Evolutionary conservation across 2,113 vertebrate species (phyloP), one percentile per base, ranked within the genome.

Genomic region (Colaptes auratus): DNA sequence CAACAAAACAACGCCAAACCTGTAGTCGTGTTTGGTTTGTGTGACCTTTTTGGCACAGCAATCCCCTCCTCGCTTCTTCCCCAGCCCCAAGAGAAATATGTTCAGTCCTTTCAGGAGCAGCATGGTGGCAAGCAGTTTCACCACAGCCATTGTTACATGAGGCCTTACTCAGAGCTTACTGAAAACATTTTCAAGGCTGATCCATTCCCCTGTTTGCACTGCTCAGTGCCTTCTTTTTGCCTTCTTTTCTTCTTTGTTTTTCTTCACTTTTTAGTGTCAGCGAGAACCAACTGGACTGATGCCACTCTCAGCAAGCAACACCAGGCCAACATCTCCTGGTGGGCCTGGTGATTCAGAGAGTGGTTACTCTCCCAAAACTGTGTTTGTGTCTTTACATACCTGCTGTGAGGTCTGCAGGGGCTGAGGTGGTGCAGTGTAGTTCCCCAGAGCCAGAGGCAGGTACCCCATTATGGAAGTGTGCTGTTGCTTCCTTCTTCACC

Each of bases 221-320:
- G 20, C 33, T 79, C 61, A 86, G 13, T 21, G 17, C n/a, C 20
- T 60, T 59, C 50, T 44, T 53, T 48, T 44, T 50, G 48, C 48
- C 48, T 50, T 50, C 48, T 20, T 50, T 50, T 50, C 48, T 44
- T 18, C 36, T 30, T 55, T 19, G 42, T 44, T 15, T 25, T n/a
- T 74, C 33, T 44, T 27, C 48, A 35, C n/a, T 2, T 1, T n/a
- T 63, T 75, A 30, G 23, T 23, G 30, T 48, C 88, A 76, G 6
- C 7, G 11, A 60, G 33, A 35, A 67, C 58, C 48, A 71, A 44
- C 44, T 2, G 9, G n/a, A 36, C 14, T 36, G n/a, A 61, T 21
- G 67, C 59, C 15, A 20, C 18, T 7, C 20, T 24, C 12, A 3
- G 60, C 2, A 0, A 30, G 24, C 0, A 0, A 55, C 36, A 58